Percentiles rank a stretch among this genome's conserved stretches.
Conservation (phyloP, 2,113 vertebrate genomes). For the Aplodontia rufa region DNA sequence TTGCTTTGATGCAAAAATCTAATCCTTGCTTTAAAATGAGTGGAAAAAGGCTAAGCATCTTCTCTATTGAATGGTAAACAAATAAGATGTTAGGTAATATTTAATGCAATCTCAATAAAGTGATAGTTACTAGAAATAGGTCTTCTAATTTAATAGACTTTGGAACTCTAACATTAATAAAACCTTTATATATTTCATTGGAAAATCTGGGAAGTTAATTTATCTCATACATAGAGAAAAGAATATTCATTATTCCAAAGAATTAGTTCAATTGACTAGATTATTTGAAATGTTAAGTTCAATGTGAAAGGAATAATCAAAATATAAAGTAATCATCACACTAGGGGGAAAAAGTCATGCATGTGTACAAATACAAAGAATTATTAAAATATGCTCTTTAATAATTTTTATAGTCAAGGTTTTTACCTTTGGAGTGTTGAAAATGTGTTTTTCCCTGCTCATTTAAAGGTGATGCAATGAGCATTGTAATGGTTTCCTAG, state of each 20-base stretch:
- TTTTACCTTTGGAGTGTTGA: background rate
- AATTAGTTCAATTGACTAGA: background rate
- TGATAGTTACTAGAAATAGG: background rate
- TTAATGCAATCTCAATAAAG: background rate
- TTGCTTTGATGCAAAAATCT: background rate
- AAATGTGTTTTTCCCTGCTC: background rate
- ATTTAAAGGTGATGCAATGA: background rate
- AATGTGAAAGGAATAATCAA: slow-evolving; percentile 20
- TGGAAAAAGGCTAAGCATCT: background rate
- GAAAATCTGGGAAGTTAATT: background rate
- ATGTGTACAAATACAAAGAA: background rate
- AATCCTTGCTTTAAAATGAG: background rate
- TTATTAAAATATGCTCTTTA: background rate
- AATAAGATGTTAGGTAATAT: background rate
- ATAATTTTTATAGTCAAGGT: background rate
- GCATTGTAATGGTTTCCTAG: background rate
- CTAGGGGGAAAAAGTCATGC: background rate
- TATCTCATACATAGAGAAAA: background rate
- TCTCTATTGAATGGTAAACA: background rate
- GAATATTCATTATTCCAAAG: background rate
- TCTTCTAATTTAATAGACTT: background rate
- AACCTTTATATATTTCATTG: background rate
- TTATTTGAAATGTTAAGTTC: background rate
- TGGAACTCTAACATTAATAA: background rate
- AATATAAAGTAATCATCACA: slow-evolving; percentile 18